Base-by-base conservation (phyloP, 2,888 invertebrate genomes). In the Alsophila aescularia region DNA sequence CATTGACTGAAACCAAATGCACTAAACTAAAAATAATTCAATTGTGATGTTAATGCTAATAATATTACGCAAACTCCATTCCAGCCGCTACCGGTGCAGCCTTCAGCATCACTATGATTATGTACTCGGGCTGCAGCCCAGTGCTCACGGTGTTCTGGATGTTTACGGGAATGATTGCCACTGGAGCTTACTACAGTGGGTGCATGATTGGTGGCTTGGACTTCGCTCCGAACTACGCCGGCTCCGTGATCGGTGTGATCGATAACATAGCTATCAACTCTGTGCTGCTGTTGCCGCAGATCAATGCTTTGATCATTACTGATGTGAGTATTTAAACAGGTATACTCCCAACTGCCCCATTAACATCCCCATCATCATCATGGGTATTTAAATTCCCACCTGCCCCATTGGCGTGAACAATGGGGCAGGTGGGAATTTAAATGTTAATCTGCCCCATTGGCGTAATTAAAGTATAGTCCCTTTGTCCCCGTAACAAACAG, bases 131-230 rank as follows among this genome's bases (percentile, higher is more conserved):
- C 18, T 93, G 92, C 66, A 79, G 90, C 59, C 50, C 73, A 21
- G 60, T 72, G 40, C 56, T 75, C 14, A 29, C 79, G 35, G 78
- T 91, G 4, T 84, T 92, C 35, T 78, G 93, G 59, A 89, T 92
- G 67, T 91, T 92, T 21, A 57, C 92, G 21, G 86, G 78, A 36
- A 85, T 93, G 89, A 86, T 85, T 27, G 81, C 91, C 21, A 92
- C 93, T 90, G 93, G 93, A 0, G 87, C 92, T 13, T 93, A 91
- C 67, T 93, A 93, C 71, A 90, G 93, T 49, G 91, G 91, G 15
- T 83, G 92, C 79, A 89, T 92, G 67, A 90, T 92, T 6, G 92
- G 92, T 64, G 84, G 88, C 1, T 70, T 93, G 32, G 93, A 93
- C 68, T 70, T 93, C 18, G 83, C 90, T 18, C 89, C 91, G 1